Evolutionary conservation across 1,140 invertebrate genomes (phyloP).

Genomic region (Sycobia sp.): DNA sequence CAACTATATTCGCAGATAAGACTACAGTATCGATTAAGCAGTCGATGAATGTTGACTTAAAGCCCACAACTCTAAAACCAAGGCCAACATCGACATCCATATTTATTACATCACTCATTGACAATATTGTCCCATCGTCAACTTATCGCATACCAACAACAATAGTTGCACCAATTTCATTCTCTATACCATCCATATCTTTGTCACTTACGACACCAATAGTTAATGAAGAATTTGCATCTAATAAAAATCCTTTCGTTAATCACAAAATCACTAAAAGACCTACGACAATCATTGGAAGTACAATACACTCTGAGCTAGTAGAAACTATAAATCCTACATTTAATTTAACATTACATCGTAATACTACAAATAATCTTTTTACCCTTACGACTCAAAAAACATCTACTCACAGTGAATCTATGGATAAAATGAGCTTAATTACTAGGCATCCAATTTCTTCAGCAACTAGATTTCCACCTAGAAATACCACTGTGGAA

Average conservation of each 20-base stretch:
- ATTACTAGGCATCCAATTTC: constrained; percentile 40
- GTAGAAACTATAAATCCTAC: not conserved
- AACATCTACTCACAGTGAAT: too few relatives aligned
- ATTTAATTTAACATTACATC: not conserved
- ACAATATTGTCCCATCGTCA: not conserved
- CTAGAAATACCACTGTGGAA: constrained; percentile 57
- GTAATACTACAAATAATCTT: not conserved
- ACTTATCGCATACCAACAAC: not conserved
- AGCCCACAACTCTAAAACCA: constrained; percentile 23
- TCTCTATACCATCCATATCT: not conserved
- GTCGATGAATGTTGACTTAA: not conserved
- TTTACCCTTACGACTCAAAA: constrained; percentile 3
- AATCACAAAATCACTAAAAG: not conserved
- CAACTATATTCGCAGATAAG: too few relatives aligned
- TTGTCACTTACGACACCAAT: not conserved
- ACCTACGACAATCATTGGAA: not conserved
- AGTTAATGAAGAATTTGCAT: not conserved
- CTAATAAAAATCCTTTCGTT: not conserved
- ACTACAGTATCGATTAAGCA: too few relatives aligned
- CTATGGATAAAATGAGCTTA: too few relatives aligned
- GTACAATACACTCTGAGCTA: not conserved
- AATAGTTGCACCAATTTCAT: not conserved
- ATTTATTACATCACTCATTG: not conserved
- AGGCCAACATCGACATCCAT: constrained; percentile 30
- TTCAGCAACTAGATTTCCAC: constrained; percentile 65